These are phyloP conservation scores for Rhagonycha fulva DNA, from an alignment of 2,888 invertebrate species.

Conservation along the genomic window DNA sequence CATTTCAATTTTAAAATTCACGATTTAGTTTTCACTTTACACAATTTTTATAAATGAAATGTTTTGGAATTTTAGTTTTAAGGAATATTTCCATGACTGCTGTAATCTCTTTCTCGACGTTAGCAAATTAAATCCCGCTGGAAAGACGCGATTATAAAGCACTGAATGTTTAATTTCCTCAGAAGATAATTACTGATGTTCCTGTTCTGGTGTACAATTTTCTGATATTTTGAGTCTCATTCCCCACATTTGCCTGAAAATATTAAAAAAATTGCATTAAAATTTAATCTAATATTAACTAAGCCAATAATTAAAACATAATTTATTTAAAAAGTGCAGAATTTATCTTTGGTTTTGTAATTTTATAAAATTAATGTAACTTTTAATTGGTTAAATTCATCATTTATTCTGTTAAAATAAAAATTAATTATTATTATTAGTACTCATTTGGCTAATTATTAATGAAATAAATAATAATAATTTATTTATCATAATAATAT, in stretches of 20 bases:
- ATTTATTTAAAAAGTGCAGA: too few relatives aligned
- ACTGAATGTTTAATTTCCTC: not conserved
- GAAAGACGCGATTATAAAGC: not conserved
- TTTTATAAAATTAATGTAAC: too few relatives aligned
- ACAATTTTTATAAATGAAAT: not conserved
- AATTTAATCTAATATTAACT: not conserved
- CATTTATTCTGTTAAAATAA: too few relatives aligned
- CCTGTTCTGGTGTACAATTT: not conserved
- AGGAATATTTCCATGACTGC: not conserved
- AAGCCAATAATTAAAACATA: not conserved
- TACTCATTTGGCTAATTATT: too few relatives aligned
- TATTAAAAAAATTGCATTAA: not conserved
- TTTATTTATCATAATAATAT: too few relatives aligned
- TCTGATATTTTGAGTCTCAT: not conserved
- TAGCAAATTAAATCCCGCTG: not conserved
- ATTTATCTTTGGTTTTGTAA: too few relatives aligned
- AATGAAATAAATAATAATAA: too few relatives aligned
- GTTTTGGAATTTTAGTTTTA: not conserved
- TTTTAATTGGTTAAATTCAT: too few relatives aligned
- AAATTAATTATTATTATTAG: too few relatives aligned
- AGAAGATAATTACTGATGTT: not conserved
- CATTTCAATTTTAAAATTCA: not conserved
- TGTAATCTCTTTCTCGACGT: not conserved
- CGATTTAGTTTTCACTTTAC: not conserved
- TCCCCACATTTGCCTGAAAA: not conserved